These are phyloP conservation scores for Octonoba sinensis DNA, from an alignment of 2,888 invertebrate genomes.

Conservation along the genomic window DNA sequence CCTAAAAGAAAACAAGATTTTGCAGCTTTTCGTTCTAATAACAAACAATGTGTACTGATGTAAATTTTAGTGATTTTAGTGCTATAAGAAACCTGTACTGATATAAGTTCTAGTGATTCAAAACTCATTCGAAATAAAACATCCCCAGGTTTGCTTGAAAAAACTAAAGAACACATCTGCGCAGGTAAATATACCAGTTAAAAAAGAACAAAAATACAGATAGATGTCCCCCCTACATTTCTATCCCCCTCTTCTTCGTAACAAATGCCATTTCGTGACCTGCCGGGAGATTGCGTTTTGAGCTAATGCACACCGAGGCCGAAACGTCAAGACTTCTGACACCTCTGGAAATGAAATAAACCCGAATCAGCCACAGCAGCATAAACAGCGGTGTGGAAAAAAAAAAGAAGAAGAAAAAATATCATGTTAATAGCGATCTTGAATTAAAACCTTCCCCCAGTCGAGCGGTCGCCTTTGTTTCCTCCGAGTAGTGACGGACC, in stretches of 20 bases:
- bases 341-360: slow-evolving; percentile 11
- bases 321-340: slow-evolving; percentile 41
- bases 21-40: too few species aligned
- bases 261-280: slow-evolving; percentile 41
- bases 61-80: too few species aligned
- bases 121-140: too few species aligned
- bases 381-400: slow-evolving; percentile 5
- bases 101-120: too few species aligned
- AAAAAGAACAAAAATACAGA: too few species aligned
- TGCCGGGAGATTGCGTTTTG: slow-evolving; percentile 14
- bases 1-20: too few species aligned
- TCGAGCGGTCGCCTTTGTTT: slow-evolving; percentile 32
- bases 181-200: too few species aligned
- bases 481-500: background rate
- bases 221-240: too few species aligned
- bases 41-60: too few species aligned
- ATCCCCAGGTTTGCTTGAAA: too few species aligned
- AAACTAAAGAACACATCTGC: too few species aligned
- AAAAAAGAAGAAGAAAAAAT: slow-evolving; percentile 4
- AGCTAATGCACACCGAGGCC: slow-evolving; percentile 9
- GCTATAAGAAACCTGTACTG: too few species aligned
- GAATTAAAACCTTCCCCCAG: background rate
- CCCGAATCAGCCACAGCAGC: background rate
- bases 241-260: slow-evolving; percentile 2
- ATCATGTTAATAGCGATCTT: background rate